A percentile compares a stretch with the other conserved stretches of the same genome.
Conservation (phyloP, 2,888 invertebrate species). For the Horisme vitalbata region DNA sequence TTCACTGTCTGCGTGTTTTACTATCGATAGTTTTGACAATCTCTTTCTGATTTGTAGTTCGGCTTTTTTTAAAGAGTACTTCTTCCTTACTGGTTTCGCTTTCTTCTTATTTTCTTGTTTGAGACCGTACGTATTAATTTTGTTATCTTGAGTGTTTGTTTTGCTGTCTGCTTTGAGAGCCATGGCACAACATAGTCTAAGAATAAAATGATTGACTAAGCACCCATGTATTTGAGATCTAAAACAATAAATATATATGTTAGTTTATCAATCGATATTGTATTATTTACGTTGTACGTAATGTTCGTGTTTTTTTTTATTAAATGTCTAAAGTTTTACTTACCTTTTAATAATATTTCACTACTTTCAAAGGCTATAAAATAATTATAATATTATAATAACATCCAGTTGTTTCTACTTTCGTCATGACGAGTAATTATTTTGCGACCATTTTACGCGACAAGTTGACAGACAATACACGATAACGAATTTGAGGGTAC, state of each 20-base stretch:
- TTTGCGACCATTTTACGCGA: too few species aligned
- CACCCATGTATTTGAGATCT: too few species aligned
- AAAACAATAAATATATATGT: too few species aligned
- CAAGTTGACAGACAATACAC: neutral
- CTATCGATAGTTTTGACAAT: neutral
- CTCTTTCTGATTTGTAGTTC: conserved; percentile 15
- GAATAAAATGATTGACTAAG: neutral
- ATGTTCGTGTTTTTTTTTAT: too few species aligned
- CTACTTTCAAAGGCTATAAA: neutral
- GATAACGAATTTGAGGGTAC: conserved; percentile 5
- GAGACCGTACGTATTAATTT: neutral
- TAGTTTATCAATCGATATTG: too few species aligned
- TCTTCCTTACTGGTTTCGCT: conserved; percentile 5
- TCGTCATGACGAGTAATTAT: conserved; percentile 18
- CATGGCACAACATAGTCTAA: conserved; percentile 23
- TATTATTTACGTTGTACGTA: too few species aligned
- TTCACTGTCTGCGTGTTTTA: neutral
- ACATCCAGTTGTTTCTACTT: conserved; percentile 21
- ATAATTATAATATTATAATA: conserved; percentile 6
- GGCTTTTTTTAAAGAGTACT: conserved; percentile 6
- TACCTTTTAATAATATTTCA: neutral
- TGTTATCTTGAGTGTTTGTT: neutral
- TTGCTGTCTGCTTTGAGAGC: conserved; percentile 18
- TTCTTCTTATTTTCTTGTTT: conserved; percentile 11
- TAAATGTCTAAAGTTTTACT: too few species aligned